phyloP scores from a whole-genome alignment of 1,140 invertebrate genomes.

The Neotoxoptera formosana region DNA sequence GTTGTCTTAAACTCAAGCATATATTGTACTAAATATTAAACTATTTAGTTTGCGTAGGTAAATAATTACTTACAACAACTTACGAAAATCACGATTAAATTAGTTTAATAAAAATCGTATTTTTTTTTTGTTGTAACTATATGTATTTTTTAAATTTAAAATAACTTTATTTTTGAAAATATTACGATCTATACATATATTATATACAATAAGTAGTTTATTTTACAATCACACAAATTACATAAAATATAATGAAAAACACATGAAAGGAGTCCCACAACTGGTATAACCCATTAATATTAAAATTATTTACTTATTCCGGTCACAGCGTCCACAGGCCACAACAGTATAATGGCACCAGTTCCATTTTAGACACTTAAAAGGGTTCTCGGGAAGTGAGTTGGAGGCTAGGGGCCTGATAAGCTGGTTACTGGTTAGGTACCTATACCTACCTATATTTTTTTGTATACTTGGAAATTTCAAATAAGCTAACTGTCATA shows the following conservation, averaged over 20 bases:
- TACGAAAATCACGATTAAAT: background rate
- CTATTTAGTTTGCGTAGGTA: background rate
- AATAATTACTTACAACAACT: background rate
- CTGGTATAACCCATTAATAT: background rate
- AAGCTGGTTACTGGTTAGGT: too few relatives aligned
- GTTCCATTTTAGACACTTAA: background rate
- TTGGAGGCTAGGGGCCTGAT: too few relatives aligned
- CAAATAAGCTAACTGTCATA: too few relatives aligned
- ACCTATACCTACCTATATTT: too few relatives aligned
- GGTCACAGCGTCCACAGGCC: background rate
- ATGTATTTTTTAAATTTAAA: too few relatives aligned
- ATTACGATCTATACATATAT: background rate
- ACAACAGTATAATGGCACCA: background rate
- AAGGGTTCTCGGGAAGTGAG: too few relatives aligned
- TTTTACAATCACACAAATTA: background rate
- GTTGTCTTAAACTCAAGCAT: background rate
- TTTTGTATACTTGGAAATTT: too few relatives aligned
- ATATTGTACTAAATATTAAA: background rate
- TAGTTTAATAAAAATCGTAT: background rate
- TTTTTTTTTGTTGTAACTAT: background rate
- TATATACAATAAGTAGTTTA: background rate
- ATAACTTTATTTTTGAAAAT: too few relatives aligned
- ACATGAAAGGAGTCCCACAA: background rate
- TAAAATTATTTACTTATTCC: too few relatives aligned
- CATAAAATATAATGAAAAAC: background rate